Conservation (phyloP, 1,140 invertebrate species). For the Cherax destructor region DNA sequence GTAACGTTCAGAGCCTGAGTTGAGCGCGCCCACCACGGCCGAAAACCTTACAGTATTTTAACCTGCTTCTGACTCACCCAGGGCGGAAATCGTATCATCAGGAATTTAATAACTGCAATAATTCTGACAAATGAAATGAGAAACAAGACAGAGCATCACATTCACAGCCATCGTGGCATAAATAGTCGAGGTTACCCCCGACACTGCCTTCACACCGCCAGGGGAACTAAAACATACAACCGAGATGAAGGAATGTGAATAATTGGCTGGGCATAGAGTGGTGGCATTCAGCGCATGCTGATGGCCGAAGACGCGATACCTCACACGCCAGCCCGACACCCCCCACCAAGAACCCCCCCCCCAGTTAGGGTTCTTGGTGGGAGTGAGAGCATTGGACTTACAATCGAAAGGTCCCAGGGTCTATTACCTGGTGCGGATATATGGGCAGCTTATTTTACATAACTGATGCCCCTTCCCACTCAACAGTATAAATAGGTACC, state of each 20-base stretch:
- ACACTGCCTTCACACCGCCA: background rate
- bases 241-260: slow-evolving; percentile 51
- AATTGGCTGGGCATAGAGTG: slow-evolving; percentile 49
- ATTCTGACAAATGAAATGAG: slow-evolving; percentile 63
- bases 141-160: slow-evolving; percentile 56
- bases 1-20: slow-evolving; percentile 19
- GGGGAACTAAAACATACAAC: background rate
- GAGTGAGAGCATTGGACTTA: background rate
- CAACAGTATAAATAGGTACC: too few species aligned
- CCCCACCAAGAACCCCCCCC: background rate
- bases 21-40: background rate
- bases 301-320: slow-evolving; percentile 45
- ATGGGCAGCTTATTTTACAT: background rate
- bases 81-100: slow-evolving; percentile 51
- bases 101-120: slow-evolving; percentile 63
- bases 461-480: too few species aligned
- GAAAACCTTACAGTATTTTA: background rate
- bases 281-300: slow-evolving; percentile 49
- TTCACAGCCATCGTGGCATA: slow-evolving; percentile 47
- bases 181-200: slow-evolving; percentile 16
- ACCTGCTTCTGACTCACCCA: slow-evolving; percentile 12
- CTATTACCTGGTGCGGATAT: background rate
- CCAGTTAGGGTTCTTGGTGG: background rate
- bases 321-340: slow-evolving; percentile 25
- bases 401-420: too few species aligned